Evolutionary conservation across 1,140 invertebrate species (phyloP).

Genomic region (Drosophila insularis): DNA sequence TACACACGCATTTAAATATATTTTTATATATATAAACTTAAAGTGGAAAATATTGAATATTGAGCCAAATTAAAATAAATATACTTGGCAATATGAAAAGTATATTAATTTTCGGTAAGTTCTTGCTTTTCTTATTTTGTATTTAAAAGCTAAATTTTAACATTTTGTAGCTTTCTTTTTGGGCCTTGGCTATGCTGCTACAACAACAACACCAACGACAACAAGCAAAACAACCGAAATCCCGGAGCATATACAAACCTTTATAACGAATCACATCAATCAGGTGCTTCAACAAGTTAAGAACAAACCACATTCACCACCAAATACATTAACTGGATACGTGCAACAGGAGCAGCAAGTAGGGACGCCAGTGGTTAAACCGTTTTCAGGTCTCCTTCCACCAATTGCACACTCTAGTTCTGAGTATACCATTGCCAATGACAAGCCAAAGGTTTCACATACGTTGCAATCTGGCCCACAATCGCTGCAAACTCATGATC

Average conservation of each 20-base stretch:
- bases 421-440: conserved; percentile 36
- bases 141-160: neutral
- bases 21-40: too few species aligned
- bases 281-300: conserved; percentile 54
- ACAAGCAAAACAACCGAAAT: conserved; percentile 29
- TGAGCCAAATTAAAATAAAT: neutral
- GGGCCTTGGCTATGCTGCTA: conserved; percentile 27
- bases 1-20: too few species aligned
- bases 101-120: conserved; percentile 55
- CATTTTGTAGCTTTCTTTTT: conserved; percentile 43
- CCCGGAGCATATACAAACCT: conserved; percentile 52
- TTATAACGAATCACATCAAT: conserved; percentile 74
- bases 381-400: conserved; percentile 65
- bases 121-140: neutral
- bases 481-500: conserved; percentile 44
- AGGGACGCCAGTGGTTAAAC: conserved; percentile 43
- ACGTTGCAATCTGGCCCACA: conserved; percentile 48
- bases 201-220: conserved; percentile 19
- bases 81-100: conserved; percentile 34
- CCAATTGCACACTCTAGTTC: conserved; percentile 51
- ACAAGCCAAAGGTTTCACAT: conserved; percentile 52
- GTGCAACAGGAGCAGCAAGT: conserved; percentile 43
- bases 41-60: too few species aligned
- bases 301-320: conserved; percentile 28
- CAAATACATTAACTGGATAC: conserved; percentile 48